A percentile compares a stretch with the other conserved stretches of the same genome.
These are phyloP conservation scores for Macaca fascicularis DNA, from an alignment of 2,113 vertebrate species.

Conservation along the genomic window T2T-MFA8v1.1 NC_088395.1:16948001-16948500, in stretches of 20 bases:
- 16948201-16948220: neutral
- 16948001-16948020: neutral
- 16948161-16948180: neutral
- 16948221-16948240: neutral
- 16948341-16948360: neutral
- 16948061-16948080: neutral
- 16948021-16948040: neutral
- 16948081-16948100: neutral
- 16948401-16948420: neutral
- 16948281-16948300: neutral
- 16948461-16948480: neutral
- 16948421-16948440: neutral
- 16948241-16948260: neutral
- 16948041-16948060: neutral
- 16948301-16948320: neutral
- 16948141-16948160: neutral
- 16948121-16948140: neutral
- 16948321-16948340: neutral
- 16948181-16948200: neutral
- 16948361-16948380: slow-evolving; percentile 38
- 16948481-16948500: neutral
- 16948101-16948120: neutral
- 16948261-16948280: neutral
- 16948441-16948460: neutral
- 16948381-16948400: neutral